Conservation (phyloP, 2,888 invertebrate species). For the Epistrophe grossulariae region DNA sequence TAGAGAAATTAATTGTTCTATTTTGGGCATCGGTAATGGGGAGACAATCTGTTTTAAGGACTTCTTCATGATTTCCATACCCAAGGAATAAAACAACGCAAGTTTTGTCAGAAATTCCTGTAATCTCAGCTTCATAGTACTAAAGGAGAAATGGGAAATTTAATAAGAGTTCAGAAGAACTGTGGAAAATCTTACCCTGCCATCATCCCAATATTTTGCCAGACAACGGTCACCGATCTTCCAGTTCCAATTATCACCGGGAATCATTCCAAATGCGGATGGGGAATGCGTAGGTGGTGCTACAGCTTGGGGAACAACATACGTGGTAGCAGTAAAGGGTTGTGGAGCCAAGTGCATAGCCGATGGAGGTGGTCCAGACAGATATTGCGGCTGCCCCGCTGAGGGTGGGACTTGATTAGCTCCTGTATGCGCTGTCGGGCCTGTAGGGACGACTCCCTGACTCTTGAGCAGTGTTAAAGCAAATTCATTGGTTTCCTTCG, state of each 20-base stretch:
- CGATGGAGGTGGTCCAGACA: constrained; percentile 61
- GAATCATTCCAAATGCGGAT: constrained; percentile 80
- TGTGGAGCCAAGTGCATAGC: constrained; percentile 57
- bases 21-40: constrained; percentile 85
- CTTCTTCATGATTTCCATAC: constrained; percentile 96
- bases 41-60: constrained; percentile 92
- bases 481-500: constrained; percentile 83
- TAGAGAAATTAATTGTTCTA: constrained; percentile 78
- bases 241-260: constrained; percentile 85
- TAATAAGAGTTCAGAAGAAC: not conserved
- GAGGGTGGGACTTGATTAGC: constrained; percentile 42
- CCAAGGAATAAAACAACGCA: constrained; percentile 94
- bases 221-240: constrained; percentile 92
- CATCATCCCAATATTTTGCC: constrained; percentile 97
- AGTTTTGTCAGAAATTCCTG: constrained; percentile 91
- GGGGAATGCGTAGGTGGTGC: constrained; percentile 85
- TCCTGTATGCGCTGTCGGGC: constrained; percentile 52
- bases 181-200: constrained; percentile 86
- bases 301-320: constrained; percentile 38
- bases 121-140: constrained; percentile 93
- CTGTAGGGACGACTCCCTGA: constrained; percentile 79
- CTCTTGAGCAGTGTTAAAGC: constrained; percentile 83
- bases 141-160: constrained; percentile 82
- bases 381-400: constrained; percentile 49
- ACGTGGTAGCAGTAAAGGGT: constrained; percentile 49